Percentiles rank a stretch among this genome's conserved stretches.
These are phyloP conservation scores for Brachylomia viminalis DNA, from an alignment of 2,888 invertebrate genomes.

Conservation along the genomic window DNA sequence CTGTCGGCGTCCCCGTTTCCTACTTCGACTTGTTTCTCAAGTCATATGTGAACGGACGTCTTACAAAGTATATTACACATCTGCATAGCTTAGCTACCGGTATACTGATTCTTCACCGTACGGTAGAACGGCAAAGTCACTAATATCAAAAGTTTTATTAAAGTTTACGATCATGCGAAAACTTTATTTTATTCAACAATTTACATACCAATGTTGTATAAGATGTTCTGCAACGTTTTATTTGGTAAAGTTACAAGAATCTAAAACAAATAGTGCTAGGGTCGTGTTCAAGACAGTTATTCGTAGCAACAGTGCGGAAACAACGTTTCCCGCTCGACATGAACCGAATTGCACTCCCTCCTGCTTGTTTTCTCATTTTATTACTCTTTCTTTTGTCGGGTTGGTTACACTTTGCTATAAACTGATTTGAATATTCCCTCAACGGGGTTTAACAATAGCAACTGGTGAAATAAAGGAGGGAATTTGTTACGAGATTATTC, in stretches of 20 bases:
- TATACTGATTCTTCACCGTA: constrained; percentile 31
- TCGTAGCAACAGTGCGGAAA: constrained; percentile 74
- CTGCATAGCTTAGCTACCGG: constrained; percentile 40
- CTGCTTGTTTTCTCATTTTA: constrained; percentile 73
- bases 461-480: constrained; percentile 55
- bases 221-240: constrained; percentile 43
- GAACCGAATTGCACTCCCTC: constrained; percentile 73
- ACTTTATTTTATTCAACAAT: constrained; percentile 19
- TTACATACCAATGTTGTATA: constrained; percentile 43
- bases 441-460: constrained; percentile 61
- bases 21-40: constrained; percentile 61
- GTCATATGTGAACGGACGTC: constrained; percentile 57
- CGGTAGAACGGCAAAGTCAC: constrained; percentile 2
- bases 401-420: constrained; percentile 67
- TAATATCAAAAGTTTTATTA: constrained; percentile 23
- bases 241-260: constrained; percentile 65
- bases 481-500: constrained; percentile 51
- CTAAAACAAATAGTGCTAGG: constrained; percentile 68
- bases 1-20: constrained; percentile 54
- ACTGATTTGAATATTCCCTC: constrained; percentile 68
- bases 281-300: constrained; percentile 75
- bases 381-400: constrained; percentile 70
- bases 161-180: constrained; percentile 31
- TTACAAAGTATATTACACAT: constrained; percentile 47
- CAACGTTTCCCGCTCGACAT: constrained; percentile 73